phyloP scores from a whole-genome alignment of 2,113 vertebrate genomes.

The Agapornis roseicollis region DNA sequence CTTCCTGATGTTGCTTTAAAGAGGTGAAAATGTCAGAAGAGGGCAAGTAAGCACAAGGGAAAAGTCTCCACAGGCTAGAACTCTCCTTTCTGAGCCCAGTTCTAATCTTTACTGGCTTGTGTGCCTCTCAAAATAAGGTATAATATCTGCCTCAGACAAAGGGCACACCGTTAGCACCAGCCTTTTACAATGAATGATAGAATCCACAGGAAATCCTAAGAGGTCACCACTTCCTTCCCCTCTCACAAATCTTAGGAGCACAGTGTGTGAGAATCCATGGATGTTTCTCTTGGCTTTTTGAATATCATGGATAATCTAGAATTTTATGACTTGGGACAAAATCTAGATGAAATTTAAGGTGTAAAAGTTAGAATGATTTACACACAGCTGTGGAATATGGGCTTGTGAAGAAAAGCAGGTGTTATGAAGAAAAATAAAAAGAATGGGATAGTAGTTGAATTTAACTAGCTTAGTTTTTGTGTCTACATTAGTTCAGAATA shows the following conservation, averaged over 20 bases:
- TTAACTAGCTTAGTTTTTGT: neutral
- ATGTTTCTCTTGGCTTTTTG: constrained; percentile 29
- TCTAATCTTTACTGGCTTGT: neutral
- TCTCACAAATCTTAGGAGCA: neutral
- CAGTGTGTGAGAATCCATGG: neutral
- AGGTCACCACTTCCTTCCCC: constrained; percentile 44
- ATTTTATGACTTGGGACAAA: neutral
- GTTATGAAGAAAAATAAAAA: neutral
- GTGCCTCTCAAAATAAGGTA: neutral
- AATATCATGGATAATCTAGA: neutral
- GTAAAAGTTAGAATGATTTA: neutral
- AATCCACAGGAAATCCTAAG: constrained; percentile 40
- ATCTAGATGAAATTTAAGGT: neutral
- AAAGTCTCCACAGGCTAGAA: neutral
- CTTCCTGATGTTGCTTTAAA: neutral
- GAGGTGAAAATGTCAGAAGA: neutral
- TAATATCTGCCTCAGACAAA: neutral
- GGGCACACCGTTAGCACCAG: neutral
- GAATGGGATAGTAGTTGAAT: neutral
- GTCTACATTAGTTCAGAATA: neutral
- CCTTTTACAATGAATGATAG: neutral
- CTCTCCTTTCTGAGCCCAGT: neutral
- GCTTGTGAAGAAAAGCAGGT: neutral
- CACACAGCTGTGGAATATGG: neutral
- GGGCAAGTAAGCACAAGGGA: neutral